Evolutionary conservation across 2,888 invertebrate species (phyloP), one percentile per base, ranked within the genome.

Genomic region (Syrista parreyssii): DNA sequence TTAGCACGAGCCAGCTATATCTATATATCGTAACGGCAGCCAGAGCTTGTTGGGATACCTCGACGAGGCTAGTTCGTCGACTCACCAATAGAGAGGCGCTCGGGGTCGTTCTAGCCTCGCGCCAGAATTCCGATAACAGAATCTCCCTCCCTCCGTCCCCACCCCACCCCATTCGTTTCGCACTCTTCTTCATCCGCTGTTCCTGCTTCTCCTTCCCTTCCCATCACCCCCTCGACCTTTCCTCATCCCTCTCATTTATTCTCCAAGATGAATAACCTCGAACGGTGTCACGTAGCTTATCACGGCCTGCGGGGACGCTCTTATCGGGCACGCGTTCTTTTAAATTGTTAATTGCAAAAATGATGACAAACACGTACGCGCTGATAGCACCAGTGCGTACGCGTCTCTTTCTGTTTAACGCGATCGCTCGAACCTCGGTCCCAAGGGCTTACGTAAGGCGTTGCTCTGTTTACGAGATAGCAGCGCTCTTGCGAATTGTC

Each of bases 191-290:
- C 23, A 33, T 36, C 55, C 77, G 30, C 55, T 55, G 55, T 55
- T 55, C 55, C 55, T 55, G 55, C 55, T 30, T 33, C 31, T 33
- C 31, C 32, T 6, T 12, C 12, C 55, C 76, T 79, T 75, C 75
- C 77, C 78, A 74, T 79, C 75, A 71, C 79, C 77, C 68, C 75
- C n/a, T 78, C 79, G 40, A 76, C n/a, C 76, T 80, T 73, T 74
- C 74, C 71, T 78, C 79, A 76, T 69, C 81, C 79, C 15, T 23
- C 23, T 23, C 23, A 74, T 55, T 77, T 69, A 71, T 77, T 68
- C 84, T 77, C 86, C 86, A 88, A 90, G 88, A 90, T 90, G 89
- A 91, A 90, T 86, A 90, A 91, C 91, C 91, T 88, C 90, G 83
- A 89, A 90, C 84, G 82, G 87, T 89, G 91, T 89, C 91, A 71